phyloP scores from a whole-genome alignment of 1,140 invertebrate genomes.

The Dysdera silvatica region DNA sequence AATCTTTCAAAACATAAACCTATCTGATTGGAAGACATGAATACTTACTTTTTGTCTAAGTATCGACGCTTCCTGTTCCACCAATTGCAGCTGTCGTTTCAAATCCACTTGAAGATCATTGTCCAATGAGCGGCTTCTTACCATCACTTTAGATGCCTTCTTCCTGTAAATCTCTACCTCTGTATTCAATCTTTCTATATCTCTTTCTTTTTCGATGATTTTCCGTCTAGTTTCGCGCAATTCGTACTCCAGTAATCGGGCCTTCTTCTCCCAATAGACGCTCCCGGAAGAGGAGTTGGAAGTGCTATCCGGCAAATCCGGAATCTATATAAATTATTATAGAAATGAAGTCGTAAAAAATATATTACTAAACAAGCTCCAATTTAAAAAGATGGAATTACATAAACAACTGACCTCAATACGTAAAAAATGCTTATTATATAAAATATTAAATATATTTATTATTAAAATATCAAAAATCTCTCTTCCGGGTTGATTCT shows the following conservation, averaged over 20 bases:
- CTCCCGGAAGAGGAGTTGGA: slow-evolving; percentile 16
- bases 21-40: too few species aligned
- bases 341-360: too few species aligned
- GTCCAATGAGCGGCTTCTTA: slow-evolving; percentile 50
- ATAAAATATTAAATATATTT: too few species aligned
- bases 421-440: too few species aligned
- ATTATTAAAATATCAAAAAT: too few species aligned
- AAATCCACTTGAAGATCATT: slow-evolving; percentile 51
- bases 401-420: too few species aligned
- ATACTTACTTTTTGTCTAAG: slow-evolving; percentile 55
- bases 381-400: too few species aligned
- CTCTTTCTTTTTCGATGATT: slow-evolving; percentile 71
- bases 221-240: slow-evolving; percentile 62
- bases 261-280: slow-evolving; percentile 56
- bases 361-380: too few species aligned
- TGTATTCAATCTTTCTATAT: slow-evolving; percentile 63
- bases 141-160: slow-evolving; percentile 37
- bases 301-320: slow-evolving; percentile 19
- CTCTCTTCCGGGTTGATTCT: too few species aligned
- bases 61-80: slow-evolving; percentile 62
- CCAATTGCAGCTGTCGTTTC: slow-evolving; percentile 60
- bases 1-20: too few species aligned
- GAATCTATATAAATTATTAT: slow-evolving; percentile 1
- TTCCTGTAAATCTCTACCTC: slow-evolving; percentile 57
- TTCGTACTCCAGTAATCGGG: slow-evolving; percentile 56